phyloP scores from a whole-genome alignment of 2,113 vertebrate species.

The Ciconia stormi region DNA sequence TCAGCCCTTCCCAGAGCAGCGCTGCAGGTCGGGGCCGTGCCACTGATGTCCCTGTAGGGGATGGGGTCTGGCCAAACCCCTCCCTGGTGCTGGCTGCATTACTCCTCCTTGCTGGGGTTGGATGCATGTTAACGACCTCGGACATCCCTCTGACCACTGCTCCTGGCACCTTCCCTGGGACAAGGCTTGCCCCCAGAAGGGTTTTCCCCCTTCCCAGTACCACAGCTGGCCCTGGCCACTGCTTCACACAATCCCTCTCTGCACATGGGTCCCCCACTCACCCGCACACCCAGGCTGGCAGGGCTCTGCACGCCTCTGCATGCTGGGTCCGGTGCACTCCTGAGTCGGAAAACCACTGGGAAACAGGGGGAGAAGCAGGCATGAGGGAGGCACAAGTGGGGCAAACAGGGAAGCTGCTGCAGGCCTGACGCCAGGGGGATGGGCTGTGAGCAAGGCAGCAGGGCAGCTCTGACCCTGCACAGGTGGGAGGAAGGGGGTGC shows the following conservation, averaged over 20 bases:
- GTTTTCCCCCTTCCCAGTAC: not conserved
- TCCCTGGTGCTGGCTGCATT: accelerated
- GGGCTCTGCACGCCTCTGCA: accelerated
- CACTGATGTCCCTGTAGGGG: no score
- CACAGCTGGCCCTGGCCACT: not conserved
- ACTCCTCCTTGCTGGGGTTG: not conserved
- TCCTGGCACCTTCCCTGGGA: not conserved
- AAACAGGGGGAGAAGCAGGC: not conserved
- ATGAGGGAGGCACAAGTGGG: not conserved
- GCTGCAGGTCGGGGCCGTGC: not conserved
- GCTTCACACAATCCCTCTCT: not conserved
- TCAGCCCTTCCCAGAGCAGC: not conserved
- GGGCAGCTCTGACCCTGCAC: not conserved
- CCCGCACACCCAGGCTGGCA: accelerated
- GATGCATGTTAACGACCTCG: not conserved
- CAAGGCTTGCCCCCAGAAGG: not conserved
- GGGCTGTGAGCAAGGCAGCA: not conserved
- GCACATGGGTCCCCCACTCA: not conserved
- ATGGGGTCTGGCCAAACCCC: not conserved
- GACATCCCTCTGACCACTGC: not conserved
- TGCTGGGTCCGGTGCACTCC: not conserved
- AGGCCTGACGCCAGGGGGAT: not conserved
- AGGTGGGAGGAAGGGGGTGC: not conserved
- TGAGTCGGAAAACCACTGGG: accelerated
- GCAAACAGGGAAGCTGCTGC: not conserved